phyloP scores from a whole-genome alignment of 2,888 invertebrate genomes.

The Resseliella maxima region DNA sequence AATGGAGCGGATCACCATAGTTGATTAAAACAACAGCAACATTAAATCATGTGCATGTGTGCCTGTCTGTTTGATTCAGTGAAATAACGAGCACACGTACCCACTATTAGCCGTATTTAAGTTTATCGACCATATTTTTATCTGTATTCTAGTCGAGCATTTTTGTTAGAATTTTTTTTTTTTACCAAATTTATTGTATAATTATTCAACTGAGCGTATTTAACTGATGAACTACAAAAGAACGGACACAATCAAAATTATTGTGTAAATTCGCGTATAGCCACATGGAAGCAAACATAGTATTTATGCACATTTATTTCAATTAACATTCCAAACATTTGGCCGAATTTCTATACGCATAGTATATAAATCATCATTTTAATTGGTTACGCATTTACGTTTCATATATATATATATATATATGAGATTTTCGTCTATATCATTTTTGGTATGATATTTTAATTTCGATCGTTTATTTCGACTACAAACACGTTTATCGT shows the following conservation, averaged over 20 bases:
- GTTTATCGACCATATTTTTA: not conserved
- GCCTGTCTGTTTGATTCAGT: not conserved
- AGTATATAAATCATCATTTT: not conserved
- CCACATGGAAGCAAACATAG: not conserved
- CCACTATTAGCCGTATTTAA: not conserved
- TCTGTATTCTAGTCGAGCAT: not conserved
- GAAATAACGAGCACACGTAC: not conserved
- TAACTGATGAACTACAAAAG: not conserved
- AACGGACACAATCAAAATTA: conserved; percentile 47
- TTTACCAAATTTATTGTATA: not conserved
- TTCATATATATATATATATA: not conserved
- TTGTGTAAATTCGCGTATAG: not conserved
- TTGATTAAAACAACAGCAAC: not conserved
- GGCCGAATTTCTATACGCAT: not conserved
- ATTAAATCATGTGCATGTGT: too few species aligned
- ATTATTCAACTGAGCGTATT: not conserved
- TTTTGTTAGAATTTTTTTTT: too few species aligned
- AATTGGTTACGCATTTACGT: conserved; percentile 15
- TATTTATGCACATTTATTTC: conserved; percentile 37
- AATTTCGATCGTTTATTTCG: not conserved
- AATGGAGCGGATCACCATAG: conserved; percentile 2
- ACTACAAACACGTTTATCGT: too few species aligned
- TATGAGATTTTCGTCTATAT: conserved; percentile 8
- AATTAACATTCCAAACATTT: conserved; percentile 22
- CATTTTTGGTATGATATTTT: not conserved